These are phyloP conservation scores for Erethizon dorsatum DNA, from an alignment of 2,797 vertebrate species.

Conservation along the genomic window DNA sequence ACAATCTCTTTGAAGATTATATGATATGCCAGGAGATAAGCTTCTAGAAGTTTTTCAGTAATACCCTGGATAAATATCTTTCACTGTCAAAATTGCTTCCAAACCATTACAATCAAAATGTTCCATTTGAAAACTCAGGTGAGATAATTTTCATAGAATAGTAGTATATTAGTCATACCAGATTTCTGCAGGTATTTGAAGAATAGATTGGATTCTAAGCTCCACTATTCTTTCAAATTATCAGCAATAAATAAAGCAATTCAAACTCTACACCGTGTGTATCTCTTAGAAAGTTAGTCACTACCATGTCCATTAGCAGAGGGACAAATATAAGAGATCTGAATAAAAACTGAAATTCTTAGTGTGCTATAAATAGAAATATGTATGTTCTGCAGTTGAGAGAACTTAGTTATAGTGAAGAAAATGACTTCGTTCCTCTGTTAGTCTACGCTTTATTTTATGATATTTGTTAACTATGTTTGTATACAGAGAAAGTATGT, in stretches of 20 bases:
- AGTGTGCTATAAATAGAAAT: neutral
- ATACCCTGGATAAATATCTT: slow-evolving; percentile 1
- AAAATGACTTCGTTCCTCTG: neutral
- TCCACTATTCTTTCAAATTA: neutral
- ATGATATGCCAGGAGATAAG: neutral
- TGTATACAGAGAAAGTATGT: neutral
- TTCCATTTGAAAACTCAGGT: neutral
- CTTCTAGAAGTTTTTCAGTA: slow-evolving; percentile 27
- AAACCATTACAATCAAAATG: slow-evolving; percentile 50
- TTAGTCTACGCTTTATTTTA: neutral
- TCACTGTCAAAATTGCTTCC: slow-evolving; percentile 29
- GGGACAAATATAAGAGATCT: neutral
- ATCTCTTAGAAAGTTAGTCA: neutral
- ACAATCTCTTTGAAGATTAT: slow-evolving; percentile 45
- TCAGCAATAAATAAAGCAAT: neutral
- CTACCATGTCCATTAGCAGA: neutral
- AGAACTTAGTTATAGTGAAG: neutral
- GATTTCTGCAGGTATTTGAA: neutral
- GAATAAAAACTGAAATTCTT: neutral
- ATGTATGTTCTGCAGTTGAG: neutral
- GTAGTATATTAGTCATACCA: neutral
- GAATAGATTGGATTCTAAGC: neutral
- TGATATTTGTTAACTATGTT: neutral
- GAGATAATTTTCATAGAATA: neutral
- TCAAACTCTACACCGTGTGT: neutral